Evolutionary conservation across 2,888 invertebrate species (phyloP).

Genomic region (Eupithecia insigniata): DNA sequence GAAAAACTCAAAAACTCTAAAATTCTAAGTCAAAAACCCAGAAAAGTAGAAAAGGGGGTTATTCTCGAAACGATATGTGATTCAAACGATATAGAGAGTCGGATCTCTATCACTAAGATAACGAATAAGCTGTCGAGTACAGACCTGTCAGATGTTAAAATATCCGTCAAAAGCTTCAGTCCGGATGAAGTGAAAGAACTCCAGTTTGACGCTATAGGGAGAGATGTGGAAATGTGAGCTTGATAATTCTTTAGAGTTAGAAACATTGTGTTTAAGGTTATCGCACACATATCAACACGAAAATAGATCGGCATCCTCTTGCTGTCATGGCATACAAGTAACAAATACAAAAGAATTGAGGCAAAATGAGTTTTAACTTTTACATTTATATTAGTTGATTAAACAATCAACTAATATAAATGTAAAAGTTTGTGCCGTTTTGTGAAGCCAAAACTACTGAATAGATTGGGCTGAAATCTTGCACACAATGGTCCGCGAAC

Average conservation of each 20-base stretch:
- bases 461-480: not conserved
- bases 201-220: conserved; percentile 68
- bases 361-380: too few relatives aligned
- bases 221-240: conserved; percentile 76
- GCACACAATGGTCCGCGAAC: not conserved
- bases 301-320: not conserved
- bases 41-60: conserved; percentile 72
- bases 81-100: conserved; percentile 77
- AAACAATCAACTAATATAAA: too few relatives aligned
- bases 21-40: conserved; percentile 60
- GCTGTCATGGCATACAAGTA: not conserved
- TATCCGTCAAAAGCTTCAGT: conserved; percentile 74
- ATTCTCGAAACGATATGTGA: conserved; percentile 72
- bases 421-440: not conserved
- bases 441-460: not conserved
- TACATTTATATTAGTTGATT: too few relatives aligned
- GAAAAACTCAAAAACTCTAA: conserved; percentile 73
- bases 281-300: not conserved
- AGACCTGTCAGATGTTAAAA: conserved; percentile 65
- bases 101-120: conserved; percentile 82
- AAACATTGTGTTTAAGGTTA: not conserved
- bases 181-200: conserved; percentile 76
- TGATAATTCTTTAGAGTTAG: not conserved
- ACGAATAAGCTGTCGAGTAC: conserved; percentile 77
- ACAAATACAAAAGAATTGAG: not conserved